Conservation (phyloP, 2,888 invertebrate genomes). For the Spodoptera exigua region DNA sequence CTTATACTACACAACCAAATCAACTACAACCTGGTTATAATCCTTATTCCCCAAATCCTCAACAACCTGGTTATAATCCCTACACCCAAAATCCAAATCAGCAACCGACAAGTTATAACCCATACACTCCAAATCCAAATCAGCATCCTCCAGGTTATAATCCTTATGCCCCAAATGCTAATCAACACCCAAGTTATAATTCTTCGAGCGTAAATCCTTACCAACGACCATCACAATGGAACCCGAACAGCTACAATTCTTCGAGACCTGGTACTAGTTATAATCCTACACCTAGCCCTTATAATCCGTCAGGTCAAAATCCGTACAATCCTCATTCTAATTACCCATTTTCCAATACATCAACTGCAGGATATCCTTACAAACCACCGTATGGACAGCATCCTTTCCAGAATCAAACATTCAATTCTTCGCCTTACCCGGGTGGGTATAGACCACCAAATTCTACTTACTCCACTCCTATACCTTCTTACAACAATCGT, state of each 20-base stretch:
- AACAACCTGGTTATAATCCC: conserved; percentile 22
- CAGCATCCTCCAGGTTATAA: conserved; percentile 43
- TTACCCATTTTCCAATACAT: conserved; percentile 13
- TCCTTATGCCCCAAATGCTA: conserved; percentile 41
- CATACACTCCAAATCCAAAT: conserved; percentile 52
- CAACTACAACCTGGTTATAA: conserved; percentile 6
- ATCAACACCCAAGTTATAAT: conserved; percentile 42
- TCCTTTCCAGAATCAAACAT: conserved; percentile 35
- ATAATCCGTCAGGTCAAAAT: conserved; percentile 37
- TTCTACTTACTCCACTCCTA: conserved; percentile 41
- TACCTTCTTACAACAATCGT: conserved; percentile 40
- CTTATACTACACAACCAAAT: conserved; percentile 28
- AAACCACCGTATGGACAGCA: conserved; percentile 33
- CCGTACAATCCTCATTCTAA: conserved; percentile 21
- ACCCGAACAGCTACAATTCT: conserved; percentile 22
- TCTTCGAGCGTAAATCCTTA: conserved; percentile 37
- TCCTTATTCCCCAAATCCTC: conserved; percentile 14
- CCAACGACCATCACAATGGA: conserved; percentile 30
- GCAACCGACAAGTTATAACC: conserved; percentile 37
- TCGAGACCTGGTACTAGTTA: conserved; percentile 30
- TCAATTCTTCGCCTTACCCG: conserved; percentile 33
- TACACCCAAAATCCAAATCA: conserved; percentile 28
- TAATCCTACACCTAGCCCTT: conserved; percentile 22
- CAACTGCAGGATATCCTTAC: conserved; percentile 21
- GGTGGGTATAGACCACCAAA: conserved; percentile 30